Evolutionary conservation across 2,888 invertebrate species (phyloP).

Genomic region (Apantesis nais): DNA sequence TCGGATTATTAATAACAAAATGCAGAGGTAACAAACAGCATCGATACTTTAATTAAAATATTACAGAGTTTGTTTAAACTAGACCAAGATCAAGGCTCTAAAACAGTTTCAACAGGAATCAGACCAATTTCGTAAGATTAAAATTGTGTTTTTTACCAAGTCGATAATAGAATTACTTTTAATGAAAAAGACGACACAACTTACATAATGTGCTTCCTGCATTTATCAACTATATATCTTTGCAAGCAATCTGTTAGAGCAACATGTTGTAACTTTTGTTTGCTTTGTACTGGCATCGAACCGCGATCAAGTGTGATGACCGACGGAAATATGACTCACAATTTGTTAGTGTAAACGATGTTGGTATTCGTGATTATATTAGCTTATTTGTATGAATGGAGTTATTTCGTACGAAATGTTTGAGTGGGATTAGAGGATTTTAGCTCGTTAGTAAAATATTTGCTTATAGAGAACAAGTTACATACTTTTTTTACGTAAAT

Average conservation of each 20-base stretch:
- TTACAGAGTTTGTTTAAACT: too few relatives aligned
- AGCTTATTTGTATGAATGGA: constrained; percentile 18
- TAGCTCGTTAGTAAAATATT: neutral
- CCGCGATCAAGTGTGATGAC: constrained; percentile 49
- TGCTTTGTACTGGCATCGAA: constrained; percentile 40
- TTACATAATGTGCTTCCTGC: constrained; percentile 8
- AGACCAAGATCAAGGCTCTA: too few relatives aligned
- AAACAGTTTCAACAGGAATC: too few relatives aligned
- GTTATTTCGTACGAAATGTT: neutral
- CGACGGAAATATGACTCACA: constrained; percentile 43
- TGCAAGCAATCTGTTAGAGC: constrained; percentile 39
- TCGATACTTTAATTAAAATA: too few relatives aligned
- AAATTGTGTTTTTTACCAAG: too few relatives aligned
- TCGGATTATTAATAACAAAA: too few relatives aligned
- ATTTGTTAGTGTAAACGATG: constrained; percentile 34
- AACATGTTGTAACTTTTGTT: constrained; percentile 52
- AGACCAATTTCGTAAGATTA: too few relatives aligned
- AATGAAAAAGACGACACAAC: too few relatives aligned
- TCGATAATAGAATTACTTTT: too few relatives aligned
- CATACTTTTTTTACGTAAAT: too few relatives aligned
- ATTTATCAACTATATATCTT: constrained; percentile 23
- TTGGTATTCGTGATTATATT: constrained; percentile 20
- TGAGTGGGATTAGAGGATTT: too few relatives aligned
- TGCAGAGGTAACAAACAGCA: too few relatives aligned
- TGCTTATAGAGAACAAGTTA: neutral